Conservation (phyloP, 2,797 vertebrate species). For the Threskiornis aethiopicus region DNA sequence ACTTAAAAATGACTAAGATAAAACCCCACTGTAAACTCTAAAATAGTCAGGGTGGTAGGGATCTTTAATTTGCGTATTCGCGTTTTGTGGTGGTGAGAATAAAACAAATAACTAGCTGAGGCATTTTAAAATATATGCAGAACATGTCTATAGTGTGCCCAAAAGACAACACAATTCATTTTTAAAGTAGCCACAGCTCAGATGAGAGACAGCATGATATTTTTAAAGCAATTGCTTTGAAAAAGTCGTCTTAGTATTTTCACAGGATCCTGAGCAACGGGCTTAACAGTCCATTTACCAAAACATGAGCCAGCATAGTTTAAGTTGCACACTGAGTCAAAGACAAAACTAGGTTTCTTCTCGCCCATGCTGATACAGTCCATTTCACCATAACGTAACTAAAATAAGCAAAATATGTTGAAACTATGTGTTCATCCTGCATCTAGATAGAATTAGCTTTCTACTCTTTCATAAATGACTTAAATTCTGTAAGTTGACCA, state of each 20-base stretch:
- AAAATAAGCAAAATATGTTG: background rate
- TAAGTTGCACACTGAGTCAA: background rate
- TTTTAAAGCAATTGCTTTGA: background rate
- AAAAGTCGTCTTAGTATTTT: background rate
- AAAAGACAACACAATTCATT: background rate
- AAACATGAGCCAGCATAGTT: background rate
- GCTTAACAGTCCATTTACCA: fast-evolving
- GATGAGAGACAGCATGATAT: background rate
- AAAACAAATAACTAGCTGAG: background rate
- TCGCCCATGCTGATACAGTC: background rate
- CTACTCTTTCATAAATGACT: background rate
- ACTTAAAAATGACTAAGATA: background rate
- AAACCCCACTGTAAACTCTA: background rate
- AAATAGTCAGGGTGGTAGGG: background rate
- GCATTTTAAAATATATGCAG: background rate
- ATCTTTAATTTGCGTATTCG: fast-evolving
- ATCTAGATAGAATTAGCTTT: background rate
- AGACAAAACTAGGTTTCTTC: background rate
- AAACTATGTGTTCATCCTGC: background rate
- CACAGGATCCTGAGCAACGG: background rate
- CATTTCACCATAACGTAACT: background rate
- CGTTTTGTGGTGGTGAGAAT: background rate
- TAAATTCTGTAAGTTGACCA: background rate
- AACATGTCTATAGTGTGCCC: fast-evolving
- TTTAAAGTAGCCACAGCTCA: background rate